These are phyloP conservation scores for Alosa alosa DNA, from an alignment of 2,113 vertebrate genomes.

Conservation along the genomic window DNA sequence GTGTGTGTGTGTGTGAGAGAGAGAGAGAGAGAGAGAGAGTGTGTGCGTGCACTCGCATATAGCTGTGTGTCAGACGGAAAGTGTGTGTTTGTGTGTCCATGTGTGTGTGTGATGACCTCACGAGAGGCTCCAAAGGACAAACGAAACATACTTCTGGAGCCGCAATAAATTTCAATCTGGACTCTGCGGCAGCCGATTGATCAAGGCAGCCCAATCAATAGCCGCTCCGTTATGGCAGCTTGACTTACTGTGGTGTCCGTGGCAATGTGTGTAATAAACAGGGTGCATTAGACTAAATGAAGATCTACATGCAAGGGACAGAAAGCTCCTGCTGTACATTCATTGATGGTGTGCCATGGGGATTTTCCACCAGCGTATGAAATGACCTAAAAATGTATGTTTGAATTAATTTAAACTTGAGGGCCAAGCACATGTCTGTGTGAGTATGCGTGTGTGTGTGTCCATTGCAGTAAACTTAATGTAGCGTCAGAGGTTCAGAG, in stretches of 20 bases:
- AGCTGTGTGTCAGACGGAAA: too few species aligned
- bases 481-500: neutral
- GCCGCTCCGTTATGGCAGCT: neutral
- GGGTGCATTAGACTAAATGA: neutral
- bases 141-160: neutral
- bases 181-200: neutral
- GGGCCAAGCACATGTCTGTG: slow-evolving; percentile 1
- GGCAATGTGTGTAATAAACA: neutral
- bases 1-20: neutral
- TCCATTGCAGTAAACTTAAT: neutral
- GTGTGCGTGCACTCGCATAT: neutral
- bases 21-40: neutral
- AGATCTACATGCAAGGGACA: neutral
- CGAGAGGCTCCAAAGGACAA: slow-evolving; percentile 24
- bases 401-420: slow-evolving; percentile 37
- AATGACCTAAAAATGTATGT: slow-evolving; percentile 39
- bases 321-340: neutral
- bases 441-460: neutral
- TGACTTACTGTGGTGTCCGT: neutral
- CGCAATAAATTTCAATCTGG: neutral
- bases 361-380: slow-evolving; percentile 29
- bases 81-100: neutral
- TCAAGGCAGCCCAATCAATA: slow-evolving; percentile 1
- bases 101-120: slow-evolving; percentile 12
- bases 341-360: slow-evolving; percentile 13